These are phyloP conservation scores for Cheirogaleus medius DNA, from an alignment of 2,113 vertebrate genomes.

Conservation along the genomic window DNA sequence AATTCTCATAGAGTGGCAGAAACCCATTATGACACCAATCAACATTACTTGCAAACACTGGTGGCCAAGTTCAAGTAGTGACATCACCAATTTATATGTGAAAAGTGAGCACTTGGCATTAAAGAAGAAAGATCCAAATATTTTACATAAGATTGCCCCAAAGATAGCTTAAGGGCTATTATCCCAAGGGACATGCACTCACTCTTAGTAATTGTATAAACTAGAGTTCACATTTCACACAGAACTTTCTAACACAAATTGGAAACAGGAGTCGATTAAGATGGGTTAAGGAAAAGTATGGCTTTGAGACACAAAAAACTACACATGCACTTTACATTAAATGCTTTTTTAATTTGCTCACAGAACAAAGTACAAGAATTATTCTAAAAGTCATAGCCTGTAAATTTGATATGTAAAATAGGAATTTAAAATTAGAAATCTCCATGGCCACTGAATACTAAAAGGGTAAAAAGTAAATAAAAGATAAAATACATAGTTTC, in stretches of 20 bases:
- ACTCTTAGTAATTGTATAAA: slow-evolving; percentile 42
- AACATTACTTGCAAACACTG: not conserved
- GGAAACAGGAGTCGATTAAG: slow-evolving; percentile 63
- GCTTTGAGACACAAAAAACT: slow-evolving; percentile 55
- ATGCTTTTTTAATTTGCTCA: slow-evolving; percentile 49
- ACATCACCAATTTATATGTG: slow-evolving; percentile 54
- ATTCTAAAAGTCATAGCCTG: slow-evolving; percentile 61
- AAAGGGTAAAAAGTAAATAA: slow-evolving; percentile 58
- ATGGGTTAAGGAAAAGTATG: slow-evolving; percentile 20
- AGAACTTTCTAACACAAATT: slow-evolving; percentile 66
- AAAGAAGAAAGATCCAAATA: slow-evolving; percentile 46
- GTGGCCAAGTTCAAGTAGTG: slow-evolving; percentile 38
- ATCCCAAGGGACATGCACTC: not conserved
- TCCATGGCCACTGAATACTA: slow-evolving; percentile 55
- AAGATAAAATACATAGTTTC: slow-evolving; percentile 27
- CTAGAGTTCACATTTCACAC: slow-evolving; percentile 66
- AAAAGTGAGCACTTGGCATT: slow-evolving; percentile 43
- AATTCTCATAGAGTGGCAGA: slow-evolving; percentile 15
- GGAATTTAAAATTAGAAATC: slow-evolving; percentile 60
- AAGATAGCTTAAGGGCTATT: slow-evolving; percentile 50
- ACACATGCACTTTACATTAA: slow-evolving; percentile 51
- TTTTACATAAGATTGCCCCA: not conserved
- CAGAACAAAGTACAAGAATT: slow-evolving; percentile 32
- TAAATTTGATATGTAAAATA: slow-evolving; percentile 47
- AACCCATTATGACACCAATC: slow-evolving; percentile 27